phyloP scores from a whole-genome alignment of 2,797 vertebrate species.

The Distichodus sexfasciatus region DNA sequence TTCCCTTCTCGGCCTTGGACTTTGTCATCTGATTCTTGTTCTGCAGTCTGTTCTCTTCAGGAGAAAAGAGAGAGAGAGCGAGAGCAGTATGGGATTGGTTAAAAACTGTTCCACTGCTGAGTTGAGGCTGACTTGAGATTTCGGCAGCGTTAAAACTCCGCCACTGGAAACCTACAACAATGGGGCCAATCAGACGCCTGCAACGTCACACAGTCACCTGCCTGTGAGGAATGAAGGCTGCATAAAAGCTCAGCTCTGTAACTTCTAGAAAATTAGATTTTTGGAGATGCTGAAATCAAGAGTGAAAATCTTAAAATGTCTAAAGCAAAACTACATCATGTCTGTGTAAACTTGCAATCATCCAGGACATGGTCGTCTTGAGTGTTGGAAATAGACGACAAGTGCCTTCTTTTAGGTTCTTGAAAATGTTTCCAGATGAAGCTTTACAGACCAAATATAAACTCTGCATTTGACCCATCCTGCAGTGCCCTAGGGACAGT shows the following conservation, averaged over 20 bases:
- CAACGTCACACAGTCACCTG: not conserved
- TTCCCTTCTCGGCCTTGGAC: too few relatives aligned
- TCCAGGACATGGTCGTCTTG: too few relatives aligned
- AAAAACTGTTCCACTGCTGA: conserved; percentile 1
- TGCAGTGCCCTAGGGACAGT: too few relatives aligned
- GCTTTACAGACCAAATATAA: too few relatives aligned
- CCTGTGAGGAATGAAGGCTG: conserved; percentile 4
- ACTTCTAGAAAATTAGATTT: conserved; percentile 5
- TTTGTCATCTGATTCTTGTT: not conserved
- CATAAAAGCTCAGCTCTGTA: conserved; percentile 6
- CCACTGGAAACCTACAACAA: conserved; percentile 3
- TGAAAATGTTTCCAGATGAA: too few relatives aligned
- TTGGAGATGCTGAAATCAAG: not conserved
- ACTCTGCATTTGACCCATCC: too few relatives aligned
- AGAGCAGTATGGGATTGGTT: conserved; percentile 1
- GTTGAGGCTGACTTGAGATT: conserved; percentile 12
- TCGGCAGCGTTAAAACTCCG: conserved; percentile 32
- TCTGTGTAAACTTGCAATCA: too few relatives aligned
- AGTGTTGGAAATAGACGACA: too few relatives aligned
- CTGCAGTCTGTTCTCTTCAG: conserved; percentile 1
- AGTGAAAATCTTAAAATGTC: not conserved
- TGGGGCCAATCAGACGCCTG: conserved; percentile 21
- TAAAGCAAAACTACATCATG: not conserved
- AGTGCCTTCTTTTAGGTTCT: too few relatives aligned
- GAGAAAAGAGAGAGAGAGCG: not conserved